Evolutionary conservation across 2,888 invertebrate species (phyloP), one percentile per base, ranked within the genome.

Genomic region (Troides aeacus): DNA sequence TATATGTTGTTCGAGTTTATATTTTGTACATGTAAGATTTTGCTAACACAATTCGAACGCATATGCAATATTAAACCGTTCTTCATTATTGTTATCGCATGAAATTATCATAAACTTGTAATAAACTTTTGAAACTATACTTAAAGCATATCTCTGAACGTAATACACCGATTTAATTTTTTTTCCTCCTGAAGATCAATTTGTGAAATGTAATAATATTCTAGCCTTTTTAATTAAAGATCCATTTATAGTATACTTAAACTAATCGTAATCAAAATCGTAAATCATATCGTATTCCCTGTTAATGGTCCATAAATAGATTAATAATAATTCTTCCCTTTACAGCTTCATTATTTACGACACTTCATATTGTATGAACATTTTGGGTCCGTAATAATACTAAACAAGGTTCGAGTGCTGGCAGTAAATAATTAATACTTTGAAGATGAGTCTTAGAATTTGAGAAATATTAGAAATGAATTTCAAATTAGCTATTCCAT

Each of bases 401-500:
- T 62, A 23, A 6, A 46, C 21, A 7, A 62, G 5, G 36, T 46
- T 63, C 2, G 2, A 21, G 24, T 61, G 5, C 67, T 46, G 58
- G 62, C 23, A 6, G 36, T 10, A 36, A 23, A 64, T 12, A 64
- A 64, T 50, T 12, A 64, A 64, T 50, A 62, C 36, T 61, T 30
- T 39, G 36, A 30, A 46, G 53, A 53, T 53, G 53, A n/a, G 8
- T 53, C 6, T 36, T 3, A 66, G 59, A 68, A 64, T 39, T 12
- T 60, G 39, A 69, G 57, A 65, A 65, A 65, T 64, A 69, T 39
- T 24, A 42, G 36, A 36, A 65, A 64, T 42, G 58, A 71, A 69
- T 62, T 65, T 58, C 3, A 66, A 68, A 66, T 61, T 53, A 10
- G n/a, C 46, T 24, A 21, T 65, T 65, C 53, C 61, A 59, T 62